A percentile compares a stretch with the other conserved stretches of the same genome.
Evolutionary conservation across 2,888 invertebrate species (phyloP).

Genomic region (Danaus chrysippus): DNA sequence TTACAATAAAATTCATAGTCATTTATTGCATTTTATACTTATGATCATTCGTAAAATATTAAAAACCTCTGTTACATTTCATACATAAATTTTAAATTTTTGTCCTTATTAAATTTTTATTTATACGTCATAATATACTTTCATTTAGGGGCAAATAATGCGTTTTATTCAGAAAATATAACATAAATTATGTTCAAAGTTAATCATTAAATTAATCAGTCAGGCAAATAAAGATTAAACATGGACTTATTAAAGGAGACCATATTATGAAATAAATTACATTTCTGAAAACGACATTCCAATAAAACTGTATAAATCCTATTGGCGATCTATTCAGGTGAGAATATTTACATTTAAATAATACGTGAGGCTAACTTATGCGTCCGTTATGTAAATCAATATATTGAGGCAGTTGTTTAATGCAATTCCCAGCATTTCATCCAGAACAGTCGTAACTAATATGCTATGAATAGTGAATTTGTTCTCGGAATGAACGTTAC

Average conservation of each 20-base stretch:
- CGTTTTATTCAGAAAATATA: too few relatives aligned
- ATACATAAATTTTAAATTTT: not conserved
- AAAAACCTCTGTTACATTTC: constrained; percentile 4
- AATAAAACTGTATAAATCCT: constrained; percentile 1
- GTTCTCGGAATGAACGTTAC: constrained; percentile 27
- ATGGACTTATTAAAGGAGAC: not conserved
- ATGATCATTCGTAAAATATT: constrained; percentile 7
- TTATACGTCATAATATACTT: too few relatives aligned
- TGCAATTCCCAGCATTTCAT: constrained; percentile 23
- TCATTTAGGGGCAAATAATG: too few relatives aligned
- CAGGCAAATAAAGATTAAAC: not conserved
- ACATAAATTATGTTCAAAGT: not conserved
- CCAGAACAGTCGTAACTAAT: constrained; percentile 21
- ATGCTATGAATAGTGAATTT: constrained; percentile 31
- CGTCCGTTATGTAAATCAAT: constrained; percentile 22
- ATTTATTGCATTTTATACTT: constrained; percentile 12
- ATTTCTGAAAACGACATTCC: not conserved
- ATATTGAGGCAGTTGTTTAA: constrained; percentile 20
- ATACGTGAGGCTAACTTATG: constrained; percentile 16
- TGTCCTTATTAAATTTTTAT: not conserved
- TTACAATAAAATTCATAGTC: constrained; percentile 8
- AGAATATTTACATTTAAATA: constrained; percentile 20
- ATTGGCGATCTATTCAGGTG: constrained; percentile 1
- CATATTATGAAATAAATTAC: not conserved
- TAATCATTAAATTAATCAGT: not conserved